These are phyloP conservation scores for Lottia scabra DNA, from an alignment of 2,888 invertebrate genomes.

Conservation along the genomic window DNA sequence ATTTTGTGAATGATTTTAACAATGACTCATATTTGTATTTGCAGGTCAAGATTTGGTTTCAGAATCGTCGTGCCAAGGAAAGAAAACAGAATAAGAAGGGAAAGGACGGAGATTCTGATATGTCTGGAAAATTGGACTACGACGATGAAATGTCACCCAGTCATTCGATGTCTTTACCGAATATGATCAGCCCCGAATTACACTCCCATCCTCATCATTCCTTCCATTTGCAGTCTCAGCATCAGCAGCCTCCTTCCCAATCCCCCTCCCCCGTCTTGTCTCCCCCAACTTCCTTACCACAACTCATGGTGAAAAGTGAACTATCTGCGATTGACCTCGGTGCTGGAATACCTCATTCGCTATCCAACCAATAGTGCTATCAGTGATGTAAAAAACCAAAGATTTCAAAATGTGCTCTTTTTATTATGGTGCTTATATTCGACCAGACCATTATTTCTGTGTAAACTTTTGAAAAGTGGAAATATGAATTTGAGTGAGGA, in stretches of 20 bases:
- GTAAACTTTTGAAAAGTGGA: no score
- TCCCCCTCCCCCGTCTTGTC: neutral
- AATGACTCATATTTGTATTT: neutral
- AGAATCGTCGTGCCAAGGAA: conserved; percentile 72
- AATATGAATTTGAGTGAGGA: no score
- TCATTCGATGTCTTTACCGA: neutral
- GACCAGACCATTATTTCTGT: no score
- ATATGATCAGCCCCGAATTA: neutral
- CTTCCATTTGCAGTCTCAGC: neutral
- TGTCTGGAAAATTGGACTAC: neutral
- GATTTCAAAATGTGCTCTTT: no score
- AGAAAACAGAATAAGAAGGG: conserved; percentile 87
- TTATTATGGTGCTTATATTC: no score
- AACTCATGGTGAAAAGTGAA: neutral
- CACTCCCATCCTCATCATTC: neutral
- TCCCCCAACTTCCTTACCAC: neutral
- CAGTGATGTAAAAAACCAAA: no score
- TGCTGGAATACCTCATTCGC: neutral
- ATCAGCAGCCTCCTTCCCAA: neutral
- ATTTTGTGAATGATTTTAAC: no score
- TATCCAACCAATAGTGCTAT: no score
- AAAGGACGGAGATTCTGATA: neutral
- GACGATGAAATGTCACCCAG: neutral
- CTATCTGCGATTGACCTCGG: neutral
- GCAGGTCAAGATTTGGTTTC: conserved; percentile 62